phyloP scores from a whole-genome alignment of 2,113 vertebrate species.

The Solea solea region DNA sequence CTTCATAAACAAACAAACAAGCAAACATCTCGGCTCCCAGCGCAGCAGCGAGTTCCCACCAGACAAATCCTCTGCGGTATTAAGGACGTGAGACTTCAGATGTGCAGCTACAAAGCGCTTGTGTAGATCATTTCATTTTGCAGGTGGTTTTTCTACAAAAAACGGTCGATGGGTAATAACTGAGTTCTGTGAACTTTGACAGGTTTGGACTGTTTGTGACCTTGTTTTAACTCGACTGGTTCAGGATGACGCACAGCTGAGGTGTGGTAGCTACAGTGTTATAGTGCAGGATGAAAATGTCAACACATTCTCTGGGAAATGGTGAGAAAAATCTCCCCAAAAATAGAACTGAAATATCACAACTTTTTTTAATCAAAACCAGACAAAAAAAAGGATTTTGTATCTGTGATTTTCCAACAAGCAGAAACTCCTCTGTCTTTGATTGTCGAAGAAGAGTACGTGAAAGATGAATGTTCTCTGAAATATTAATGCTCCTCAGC shows the following conservation, averaged over 20 bases:
- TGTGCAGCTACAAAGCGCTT: not conserved
- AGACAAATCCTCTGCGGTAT: constrained; percentile 40
- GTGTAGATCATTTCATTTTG: constrained; percentile 7
- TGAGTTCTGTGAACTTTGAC: not conserved
- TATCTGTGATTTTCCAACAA: constrained; percentile 25
- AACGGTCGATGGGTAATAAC: not conserved
- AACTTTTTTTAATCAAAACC: not conserved
- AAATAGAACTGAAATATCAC: not conserved
- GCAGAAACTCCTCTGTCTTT: constrained; percentile 7
- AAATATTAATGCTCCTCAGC: constrained; percentile 56
- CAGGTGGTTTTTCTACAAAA: not conserved
- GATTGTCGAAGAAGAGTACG: constrained; percentile 22
- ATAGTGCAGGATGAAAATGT: too few relatives aligned
- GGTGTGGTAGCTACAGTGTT: too few relatives aligned
- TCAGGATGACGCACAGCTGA: too few relatives aligned
- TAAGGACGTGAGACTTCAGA: constrained; percentile 5
- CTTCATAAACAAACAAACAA: constrained; percentile 56
- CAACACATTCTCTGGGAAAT: too few relatives aligned
- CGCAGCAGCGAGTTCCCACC: constrained; percentile 22
- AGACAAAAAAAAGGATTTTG: not conserved
- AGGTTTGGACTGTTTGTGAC: too few relatives aligned
- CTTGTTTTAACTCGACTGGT: too few relatives aligned
- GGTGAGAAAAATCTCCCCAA: not conserved
- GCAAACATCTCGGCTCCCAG: constrained; percentile 51
- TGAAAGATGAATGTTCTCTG: constrained; percentile 52